A percentile compares a stretch with the other conserved stretches of the same genome.
Conservation (phyloP, 2,888 invertebrate genomes). For the Eilema sororculum region DNA sequence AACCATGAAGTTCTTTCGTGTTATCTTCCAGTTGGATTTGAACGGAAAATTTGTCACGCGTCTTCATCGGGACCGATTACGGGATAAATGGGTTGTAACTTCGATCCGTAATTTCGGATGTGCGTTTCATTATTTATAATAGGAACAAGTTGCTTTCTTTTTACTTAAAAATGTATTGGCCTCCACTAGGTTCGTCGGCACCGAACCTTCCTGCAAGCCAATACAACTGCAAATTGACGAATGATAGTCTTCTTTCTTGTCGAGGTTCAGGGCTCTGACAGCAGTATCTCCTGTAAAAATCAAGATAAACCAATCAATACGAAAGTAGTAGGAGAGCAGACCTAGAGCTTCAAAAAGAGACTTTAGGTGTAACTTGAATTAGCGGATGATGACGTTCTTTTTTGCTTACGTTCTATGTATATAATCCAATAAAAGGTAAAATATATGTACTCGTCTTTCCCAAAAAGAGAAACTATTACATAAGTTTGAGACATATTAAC, state of each 20-base stretch:
- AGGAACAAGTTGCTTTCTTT: too few relatives aligned
- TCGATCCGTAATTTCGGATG: background rate
- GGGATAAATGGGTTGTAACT: background rate
- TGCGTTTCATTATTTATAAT: too few relatives aligned
- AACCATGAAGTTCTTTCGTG: too few relatives aligned
- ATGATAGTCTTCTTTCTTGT: too few relatives aligned
- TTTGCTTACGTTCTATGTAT: background rate
- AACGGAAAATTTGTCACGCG: background rate
- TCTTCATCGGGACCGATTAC: background rate
- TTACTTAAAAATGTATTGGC: too few relatives aligned
- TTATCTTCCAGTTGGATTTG: background rate
- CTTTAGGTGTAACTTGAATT: background rate
- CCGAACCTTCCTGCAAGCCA: too few relatives aligned
- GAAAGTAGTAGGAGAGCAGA: background rate
- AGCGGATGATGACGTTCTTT: background rate
- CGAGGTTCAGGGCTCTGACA: too few relatives aligned
- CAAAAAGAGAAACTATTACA: conserved; percentile 32
- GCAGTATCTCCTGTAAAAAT: background rate
- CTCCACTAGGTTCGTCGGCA: too few relatives aligned
- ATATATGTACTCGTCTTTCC: conserved; percentile 22
- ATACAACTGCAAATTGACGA: too few relatives aligned
- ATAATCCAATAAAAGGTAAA: background rate
- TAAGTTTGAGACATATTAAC: conserved; percentile 48
- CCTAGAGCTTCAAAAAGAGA: background rate
- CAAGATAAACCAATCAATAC: background rate